Evolutionary conservation across 2,113 vertebrate species (phyloP).

Genomic region (Solea senegalensis): DNA sequence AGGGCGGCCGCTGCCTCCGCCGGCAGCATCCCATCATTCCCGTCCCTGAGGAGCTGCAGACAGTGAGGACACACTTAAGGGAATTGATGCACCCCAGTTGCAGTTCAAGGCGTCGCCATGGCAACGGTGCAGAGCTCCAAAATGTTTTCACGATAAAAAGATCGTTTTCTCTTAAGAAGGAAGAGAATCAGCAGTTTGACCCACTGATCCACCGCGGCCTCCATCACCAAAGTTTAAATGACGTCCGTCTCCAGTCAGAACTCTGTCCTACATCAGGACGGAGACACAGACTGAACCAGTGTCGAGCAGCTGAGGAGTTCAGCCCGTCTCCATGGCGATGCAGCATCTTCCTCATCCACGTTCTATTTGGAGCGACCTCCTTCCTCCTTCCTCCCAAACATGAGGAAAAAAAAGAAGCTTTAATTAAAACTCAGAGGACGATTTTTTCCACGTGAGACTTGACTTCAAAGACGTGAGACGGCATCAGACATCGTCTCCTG

Average conservation of each 20-base stretch:
- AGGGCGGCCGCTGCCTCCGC: constrained; percentile 6
- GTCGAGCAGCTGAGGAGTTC: constrained; percentile 26
- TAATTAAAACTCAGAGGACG: constrained; percentile 40
- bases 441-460: constrained; percentile 29
- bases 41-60: constrained; percentile 16
- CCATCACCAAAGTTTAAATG: too few relatives aligned
- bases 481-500: constrained; percentile 32
- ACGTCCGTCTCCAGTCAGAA: too few relatives aligned
- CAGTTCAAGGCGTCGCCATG: constrained; percentile 36
- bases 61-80: neutral
- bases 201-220: too few relatives aligned
- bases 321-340: constrained; percentile 63
- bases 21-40: constrained; percentile 35
- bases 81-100: neutral
- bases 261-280: constrained; percentile 19
- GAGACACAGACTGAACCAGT: constrained; percentile 35
- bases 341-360: constrained; percentile 45
- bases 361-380: constrained; percentile 37
- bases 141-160: too few relatives aligned
- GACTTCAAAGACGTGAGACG: constrained; percentile 48
- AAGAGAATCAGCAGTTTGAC: too few relatives aligned
- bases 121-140: constrained; percentile 29
- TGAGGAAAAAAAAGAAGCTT: constrained; percentile 31
- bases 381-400: constrained; percentile 20
- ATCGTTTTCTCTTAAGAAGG: too few relatives aligned